These are phyloP conservation scores for Chrysomela aeneicollis DNA, from an alignment of 2,888 invertebrate genomes.

Conservation along the genomic window DNA sequence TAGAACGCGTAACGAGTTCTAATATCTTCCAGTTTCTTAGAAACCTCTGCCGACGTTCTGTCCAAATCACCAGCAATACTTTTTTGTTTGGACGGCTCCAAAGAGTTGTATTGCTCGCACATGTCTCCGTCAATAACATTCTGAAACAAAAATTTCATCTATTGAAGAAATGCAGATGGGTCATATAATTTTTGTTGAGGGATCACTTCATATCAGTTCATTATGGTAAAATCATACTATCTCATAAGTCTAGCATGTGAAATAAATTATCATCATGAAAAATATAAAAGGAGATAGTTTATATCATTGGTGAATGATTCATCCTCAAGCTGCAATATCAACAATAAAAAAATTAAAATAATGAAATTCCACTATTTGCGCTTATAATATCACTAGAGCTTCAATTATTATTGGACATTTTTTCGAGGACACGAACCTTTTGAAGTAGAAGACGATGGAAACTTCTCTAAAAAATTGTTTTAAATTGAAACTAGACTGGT, in stretches of 20 bases:
- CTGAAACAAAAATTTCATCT: slow-evolving; percentile 64
- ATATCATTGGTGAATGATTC: no score
- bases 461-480: no score
- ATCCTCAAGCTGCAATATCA: no score
- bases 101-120: slow-evolving; percentile 97
- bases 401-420: no score
- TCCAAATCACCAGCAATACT: slow-evolving; percentile 94
- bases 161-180: background rate
- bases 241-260: slow-evolving; percentile 59
- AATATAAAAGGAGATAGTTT: no score
- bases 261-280: slow-evolving; percentile 40
- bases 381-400: no score
- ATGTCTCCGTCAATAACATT: slow-evolving; percentile 99
- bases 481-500: no score
- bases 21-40: slow-evolving; percentile 98
- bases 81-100: slow-evolving; percentile 94
- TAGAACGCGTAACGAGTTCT: slow-evolving; percentile 99
- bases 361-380: no score
- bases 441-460: no score
- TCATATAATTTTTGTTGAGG: background rate
- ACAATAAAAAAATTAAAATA: no score
- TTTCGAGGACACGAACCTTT: no score
- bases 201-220: background rate
- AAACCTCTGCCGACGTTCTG: slow-evolving; percentile 94
- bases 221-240: background rate